Conservation (phyloP, 1,140 invertebrate species). For the Daktulosphaira vitifoliae region DNA sequence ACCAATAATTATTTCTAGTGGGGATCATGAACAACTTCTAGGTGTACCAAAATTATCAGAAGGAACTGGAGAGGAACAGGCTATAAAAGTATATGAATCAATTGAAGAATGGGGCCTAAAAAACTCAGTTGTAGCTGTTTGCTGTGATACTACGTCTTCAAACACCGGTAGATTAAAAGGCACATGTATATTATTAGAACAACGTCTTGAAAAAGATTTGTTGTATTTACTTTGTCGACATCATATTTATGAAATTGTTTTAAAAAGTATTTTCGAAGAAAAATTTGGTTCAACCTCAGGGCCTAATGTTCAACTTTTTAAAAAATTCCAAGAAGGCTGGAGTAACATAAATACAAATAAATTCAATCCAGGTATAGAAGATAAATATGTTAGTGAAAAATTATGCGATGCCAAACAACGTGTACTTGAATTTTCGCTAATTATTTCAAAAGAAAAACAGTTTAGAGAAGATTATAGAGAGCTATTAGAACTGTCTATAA, state of each 20-base stretch:
- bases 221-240: slow-evolving; percentile 34
- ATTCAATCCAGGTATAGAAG: slow-evolving; percentile 8
- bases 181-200: slow-evolving; percentile 33
- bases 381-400: slow-evolving; percentile 6
- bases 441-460: neutral
- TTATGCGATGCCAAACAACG: neutral
- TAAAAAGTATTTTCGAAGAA: slow-evolving; percentile 30
- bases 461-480: slow-evolving; percentile 29
- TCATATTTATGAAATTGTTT: slow-evolving; percentile 35
- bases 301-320: slow-evolving; percentile 33
- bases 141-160: slow-evolving; percentile 42
- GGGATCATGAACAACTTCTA: too few species aligned
- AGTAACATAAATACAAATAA: slow-evolving; percentile 18
- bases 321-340: slow-evolving; percentile 34
- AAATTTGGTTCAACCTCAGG: slow-evolving; percentile 28
- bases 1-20: slow-evolving; percentile 16
- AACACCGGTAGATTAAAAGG: slow-evolving; percentile 40
- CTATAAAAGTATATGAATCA: slow-evolving; percentile 13
- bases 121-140: slow-evolving; percentile 34
- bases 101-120: slow-evolving; percentile 22
- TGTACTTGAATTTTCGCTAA: neutral
- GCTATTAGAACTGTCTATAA: slow-evolving; percentile 11
- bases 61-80: slow-evolving; percentile 9
- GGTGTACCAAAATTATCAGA: neutral
- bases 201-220: slow-evolving; percentile 24